A percentile compares a stretch with the other conserved stretches of the same genome.
Evolutionary conservation across 2,113 vertebrate species (phyloP).

Genomic region (Vidua chalybeata): DNA sequence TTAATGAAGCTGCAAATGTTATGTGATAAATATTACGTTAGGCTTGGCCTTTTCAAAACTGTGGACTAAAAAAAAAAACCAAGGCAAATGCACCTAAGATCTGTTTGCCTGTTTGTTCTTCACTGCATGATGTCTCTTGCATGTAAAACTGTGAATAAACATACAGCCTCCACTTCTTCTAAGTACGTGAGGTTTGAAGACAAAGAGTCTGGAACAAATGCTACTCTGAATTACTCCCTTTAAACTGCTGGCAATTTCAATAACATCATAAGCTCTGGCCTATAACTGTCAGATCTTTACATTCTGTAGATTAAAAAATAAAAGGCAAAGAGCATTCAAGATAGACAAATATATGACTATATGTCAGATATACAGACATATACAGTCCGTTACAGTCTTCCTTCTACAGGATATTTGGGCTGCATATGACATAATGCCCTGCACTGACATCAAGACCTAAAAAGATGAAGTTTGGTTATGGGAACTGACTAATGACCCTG

Average conservation of each 20-base stretch:
- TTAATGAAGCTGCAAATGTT: background rate
- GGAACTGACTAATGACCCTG: background rate
- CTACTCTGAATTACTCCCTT: background rate
- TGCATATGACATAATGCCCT: background rate
- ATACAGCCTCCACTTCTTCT: background rate
- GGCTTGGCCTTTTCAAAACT: background rate
- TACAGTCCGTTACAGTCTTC: background rate
- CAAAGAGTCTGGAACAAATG: background rate
- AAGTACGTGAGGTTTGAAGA: background rate
- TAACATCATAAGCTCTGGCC: background rate
- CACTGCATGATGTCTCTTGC: fast-evolving
- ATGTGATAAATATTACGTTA: background rate
- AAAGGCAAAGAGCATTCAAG: background rate
- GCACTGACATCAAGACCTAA: background rate
- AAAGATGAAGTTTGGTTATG: background rate
- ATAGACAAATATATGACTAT: background rate
- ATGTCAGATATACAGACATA: background rate
- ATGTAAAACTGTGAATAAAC: background rate
- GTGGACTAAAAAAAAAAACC: background rate
- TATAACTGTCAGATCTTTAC: background rate
- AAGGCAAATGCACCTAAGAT: background rate
- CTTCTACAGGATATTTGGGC: background rate
- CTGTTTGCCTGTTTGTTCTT: background rate
- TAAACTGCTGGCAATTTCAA: background rate
- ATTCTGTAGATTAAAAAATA: background rate